phyloP scores from a whole-genome alignment of 2,797 vertebrate genomes.

The Rhincodon typus region DNA sequence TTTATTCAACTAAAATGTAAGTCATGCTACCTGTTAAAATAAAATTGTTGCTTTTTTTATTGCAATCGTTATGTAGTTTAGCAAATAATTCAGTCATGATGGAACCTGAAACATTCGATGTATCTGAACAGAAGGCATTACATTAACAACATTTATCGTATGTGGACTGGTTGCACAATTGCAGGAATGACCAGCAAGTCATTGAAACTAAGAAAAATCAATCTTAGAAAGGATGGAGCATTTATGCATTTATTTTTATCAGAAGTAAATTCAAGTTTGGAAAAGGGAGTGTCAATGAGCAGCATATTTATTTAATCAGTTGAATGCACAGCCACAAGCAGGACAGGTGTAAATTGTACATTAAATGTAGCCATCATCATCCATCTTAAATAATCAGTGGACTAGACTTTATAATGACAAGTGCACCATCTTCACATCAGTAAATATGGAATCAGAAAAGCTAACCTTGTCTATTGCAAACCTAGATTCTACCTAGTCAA shows the following conservation, averaged over 20 bases:
- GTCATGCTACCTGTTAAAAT: background rate
- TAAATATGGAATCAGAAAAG: background rate
- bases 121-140: background rate
- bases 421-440: background rate
- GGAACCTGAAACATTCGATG: background rate
- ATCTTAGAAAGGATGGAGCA: background rate
- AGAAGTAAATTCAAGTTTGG: background rate
- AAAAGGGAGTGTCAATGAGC: background rate
- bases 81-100: background rate
- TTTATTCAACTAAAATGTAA: background rate
- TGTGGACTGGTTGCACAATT: background rate
- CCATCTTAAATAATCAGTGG: background rate
- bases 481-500: background rate
- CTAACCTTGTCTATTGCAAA: background rate
- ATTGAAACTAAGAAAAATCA: background rate
- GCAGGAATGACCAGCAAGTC: background rate
- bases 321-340: background rate
- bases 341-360: background rate
- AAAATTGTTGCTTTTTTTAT: background rate
- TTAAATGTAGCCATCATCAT: background rate
- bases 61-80: background rate
- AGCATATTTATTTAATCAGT: background rate
- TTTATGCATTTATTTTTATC: background rate
- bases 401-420: background rate
- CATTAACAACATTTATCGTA: background rate